These are phyloP conservation scores for Sialis fuliginosa DNA, from an alignment of 2,888 invertebrate species.

Conservation along the genomic window DNA sequence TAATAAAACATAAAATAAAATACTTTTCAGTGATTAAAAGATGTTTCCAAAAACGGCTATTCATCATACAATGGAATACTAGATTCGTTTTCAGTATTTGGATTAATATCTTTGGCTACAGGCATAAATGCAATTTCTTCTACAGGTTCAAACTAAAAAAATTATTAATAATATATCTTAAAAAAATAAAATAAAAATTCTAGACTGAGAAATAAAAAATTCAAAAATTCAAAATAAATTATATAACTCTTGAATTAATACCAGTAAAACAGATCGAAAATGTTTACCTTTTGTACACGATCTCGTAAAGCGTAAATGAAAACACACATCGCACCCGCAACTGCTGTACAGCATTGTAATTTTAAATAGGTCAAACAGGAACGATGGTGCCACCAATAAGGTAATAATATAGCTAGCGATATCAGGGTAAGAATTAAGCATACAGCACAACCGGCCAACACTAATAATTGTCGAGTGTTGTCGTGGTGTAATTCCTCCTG, in stretches of 20 bases:
- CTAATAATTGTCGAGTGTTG: constrained; percentile 20
- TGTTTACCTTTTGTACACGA: constrained; percentile 27
- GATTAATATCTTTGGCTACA: too few relatives aligned
- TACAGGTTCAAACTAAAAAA: too few relatives aligned
- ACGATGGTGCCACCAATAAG: constrained; percentile 30
- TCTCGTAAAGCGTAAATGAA: constrained; percentile 30
- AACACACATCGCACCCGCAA: constrained; percentile 52
- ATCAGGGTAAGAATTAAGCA: constrained; percentile 31
- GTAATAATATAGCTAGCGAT: constrained; percentile 27
- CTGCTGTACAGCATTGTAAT: constrained; percentile 47
- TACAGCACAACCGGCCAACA: constrained; percentile 32
- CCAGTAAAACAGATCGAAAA: not conserved
- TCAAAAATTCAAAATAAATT: not conserved
- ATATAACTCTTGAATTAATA: not conserved
- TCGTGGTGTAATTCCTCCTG: constrained; percentile 7
- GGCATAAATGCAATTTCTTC: too few relatives aligned
- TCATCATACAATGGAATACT: too few relatives aligned
- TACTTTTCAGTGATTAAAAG: too few relatives aligned
- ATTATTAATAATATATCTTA: too few relatives aligned
- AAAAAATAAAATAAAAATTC: too few relatives aligned
- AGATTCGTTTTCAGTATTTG: too few relatives aligned
- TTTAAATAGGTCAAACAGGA: constrained; percentile 45
- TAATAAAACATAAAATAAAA: too few relatives aligned
- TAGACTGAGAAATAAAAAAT: not conserved
- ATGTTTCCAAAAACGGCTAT: too few relatives aligned